phyloP scores from a whole-genome alignment of 1,140 invertebrate genomes.

The Tribolium castaneum region DNA sequence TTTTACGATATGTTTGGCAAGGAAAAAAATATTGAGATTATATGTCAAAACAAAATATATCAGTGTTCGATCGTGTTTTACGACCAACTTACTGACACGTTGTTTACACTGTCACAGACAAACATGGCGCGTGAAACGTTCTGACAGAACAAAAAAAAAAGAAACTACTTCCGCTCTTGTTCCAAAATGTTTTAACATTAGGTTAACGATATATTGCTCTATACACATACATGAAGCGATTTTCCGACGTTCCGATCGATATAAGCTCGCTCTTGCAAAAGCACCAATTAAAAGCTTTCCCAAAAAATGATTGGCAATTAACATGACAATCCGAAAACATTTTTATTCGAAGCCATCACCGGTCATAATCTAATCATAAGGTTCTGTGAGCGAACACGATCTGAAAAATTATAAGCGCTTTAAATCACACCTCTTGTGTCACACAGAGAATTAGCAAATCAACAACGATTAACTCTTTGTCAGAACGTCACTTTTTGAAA shows the following conservation, averaged over 20 bases:
- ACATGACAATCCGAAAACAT: constrained; percentile 38
- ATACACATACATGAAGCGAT: constrained; percentile 5
- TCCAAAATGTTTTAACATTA: constrained; percentile 22
- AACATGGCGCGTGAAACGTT: constrained; percentile 42
- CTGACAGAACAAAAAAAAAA: constrained; percentile 39
- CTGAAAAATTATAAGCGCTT: constrained; percentile 34
- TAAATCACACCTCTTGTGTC: constrained; percentile 26
- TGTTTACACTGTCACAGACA: constrained; percentile 50
- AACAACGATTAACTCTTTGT: constrained; percentile 23
- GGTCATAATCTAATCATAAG: constrained; percentile 34
- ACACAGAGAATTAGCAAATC: constrained; percentile 28
- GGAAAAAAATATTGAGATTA: constrained; percentile 47
- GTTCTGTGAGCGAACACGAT: constrained; percentile 32
- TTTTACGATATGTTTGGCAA: constrained; percentile 39
- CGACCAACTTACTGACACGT: constrained; percentile 50
- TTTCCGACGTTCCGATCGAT: constrained; percentile 28
- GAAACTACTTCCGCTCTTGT: constrained; percentile 14
- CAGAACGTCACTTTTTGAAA: not conserved
- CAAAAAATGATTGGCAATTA: constrained; percentile 36
- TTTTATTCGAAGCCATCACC: constrained; percentile 28
- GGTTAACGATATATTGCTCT: constrained; percentile 28
- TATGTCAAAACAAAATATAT: constrained; percentile 53
- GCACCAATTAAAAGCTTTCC: constrained; percentile 35
- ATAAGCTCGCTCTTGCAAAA: constrained; percentile 23
- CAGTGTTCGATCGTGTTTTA: constrained; percentile 47